Evolutionary conservation across 2,113 vertebrate genomes (phyloP), one percentile per base, ranked within the genome.

Genomic region (Alligator mississippiensis): DNA sequence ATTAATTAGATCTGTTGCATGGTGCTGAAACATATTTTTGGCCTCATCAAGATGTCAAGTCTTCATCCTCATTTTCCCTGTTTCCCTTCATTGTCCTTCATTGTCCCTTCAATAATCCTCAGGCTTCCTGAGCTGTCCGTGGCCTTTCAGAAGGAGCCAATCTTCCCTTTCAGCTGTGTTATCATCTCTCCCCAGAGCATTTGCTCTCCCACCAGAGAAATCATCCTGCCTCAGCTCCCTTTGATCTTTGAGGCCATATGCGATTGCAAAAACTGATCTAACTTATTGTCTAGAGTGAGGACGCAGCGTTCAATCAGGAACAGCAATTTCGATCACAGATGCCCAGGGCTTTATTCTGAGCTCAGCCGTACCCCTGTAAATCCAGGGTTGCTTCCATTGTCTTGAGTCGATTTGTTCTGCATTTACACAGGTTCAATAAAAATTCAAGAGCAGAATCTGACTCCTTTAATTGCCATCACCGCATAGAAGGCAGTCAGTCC

Each of bases 381-480:
- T 47, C 47, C 47, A 47, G 47, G 47, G 47, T 9, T 47, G 47
- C 47, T 47, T 47, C 75, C 2, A 89, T 78, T 91, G 86, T 3
- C 14, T 94, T 90, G 61, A 80, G 9, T 77, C 21, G 64, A 72
- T 25, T 82, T 13, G 74, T 92, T 93, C 81, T 90, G 21, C 61
- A 87, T 75, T 70, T 68, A 63, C 77, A 87, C 27, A 86, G 76
- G 28, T 79, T 82, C 92, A 86, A 54, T 1, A 84, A 2, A 30
- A 47, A 47, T 9, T 47, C 47, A 47, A 47, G 38, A 91, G 72
- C 72, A 92, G 60, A 24, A 76, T 96, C 28, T 83, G 82, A n/a
- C 60, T 57, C 82, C 84, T 90, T 72, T 30, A 85, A 86, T 59
- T 96, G 70, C 80, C 80, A 94, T 84, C 57, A 66, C 77, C 9